Conservation (phyloP, 1,140 invertebrate genomes). For the Scaptomyza montana region DNA sequence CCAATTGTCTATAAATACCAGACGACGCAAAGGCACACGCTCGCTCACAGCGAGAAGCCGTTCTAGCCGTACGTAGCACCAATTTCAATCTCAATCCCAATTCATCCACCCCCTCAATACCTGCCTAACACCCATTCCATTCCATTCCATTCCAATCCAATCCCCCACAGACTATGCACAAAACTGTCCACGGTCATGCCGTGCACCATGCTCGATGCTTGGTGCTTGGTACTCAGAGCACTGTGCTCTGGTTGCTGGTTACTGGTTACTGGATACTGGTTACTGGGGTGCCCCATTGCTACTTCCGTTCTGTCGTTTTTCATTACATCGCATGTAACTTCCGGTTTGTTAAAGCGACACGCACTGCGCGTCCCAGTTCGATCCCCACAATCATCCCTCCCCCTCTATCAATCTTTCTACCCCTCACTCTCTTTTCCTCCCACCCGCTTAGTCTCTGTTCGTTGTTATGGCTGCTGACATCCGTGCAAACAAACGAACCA, state of each 20-base stretch:
- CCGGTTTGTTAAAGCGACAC: conserved; percentile 82
- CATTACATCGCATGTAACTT: conserved; percentile 82
- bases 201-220: not conserved
- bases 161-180: conserved; percentile 29
- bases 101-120: not conserved
- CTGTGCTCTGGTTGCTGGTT: not conserved
- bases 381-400: conserved; percentile 1
- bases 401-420: not conserved
- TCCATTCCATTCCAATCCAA: conserved; percentile 25
- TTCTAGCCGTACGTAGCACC: not conserved
- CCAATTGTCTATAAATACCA: conserved; percentile 82
- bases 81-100: conserved; percentile 9
- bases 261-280: conserved; percentile 1
- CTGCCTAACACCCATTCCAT: conserved; percentile 13
- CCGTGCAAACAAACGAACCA: conserved; percentile 64
- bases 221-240: not conserved
- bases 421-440: too few species aligned
- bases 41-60: conserved; percentile 50
- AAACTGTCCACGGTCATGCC: conserved; percentile 28
- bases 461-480: conserved; percentile 75
- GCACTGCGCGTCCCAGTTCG: conserved; percentile 56
- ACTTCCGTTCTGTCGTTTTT: conserved; percentile 80
- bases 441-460: not conserved
- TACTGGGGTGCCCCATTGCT: conserved; percentile 49
- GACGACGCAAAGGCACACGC: conserved; percentile 67